phyloP scores from a whole-genome alignment of 2,113 vertebrate genomes.

The Paraplagusia blochii region DNA sequence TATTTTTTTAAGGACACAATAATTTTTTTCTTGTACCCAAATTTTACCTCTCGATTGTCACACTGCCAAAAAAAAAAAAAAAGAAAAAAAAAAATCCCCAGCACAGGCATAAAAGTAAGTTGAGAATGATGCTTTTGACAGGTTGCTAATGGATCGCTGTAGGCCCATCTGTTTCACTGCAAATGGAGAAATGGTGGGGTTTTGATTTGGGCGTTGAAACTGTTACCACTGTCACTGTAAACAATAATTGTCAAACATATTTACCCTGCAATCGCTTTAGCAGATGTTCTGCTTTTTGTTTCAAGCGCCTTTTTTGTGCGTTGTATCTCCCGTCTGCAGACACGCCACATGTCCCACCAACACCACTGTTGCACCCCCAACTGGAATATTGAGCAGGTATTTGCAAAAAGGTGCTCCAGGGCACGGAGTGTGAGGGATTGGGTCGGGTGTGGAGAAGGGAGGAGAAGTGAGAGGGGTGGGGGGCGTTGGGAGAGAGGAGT shows the following conservation, averaged over 20 bases:
- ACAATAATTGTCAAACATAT: conserved; percentile 88
- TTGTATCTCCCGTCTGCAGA: conserved; percentile 81
- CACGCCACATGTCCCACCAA: conserved; percentile 64
- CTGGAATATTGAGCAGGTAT: conserved; percentile 86
- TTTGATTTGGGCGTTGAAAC: conserved; percentile 79
- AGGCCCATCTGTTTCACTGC: conserved; percentile 83
- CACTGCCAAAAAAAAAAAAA: conserved; percentile 59
- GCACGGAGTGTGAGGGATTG: conserved; percentile 72
- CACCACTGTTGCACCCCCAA: conserved; percentile 57
- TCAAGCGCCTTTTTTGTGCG: conserved; percentile 74
- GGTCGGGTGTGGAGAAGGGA: conserved; percentile 54
- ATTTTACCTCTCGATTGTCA: conserved; percentile 63
- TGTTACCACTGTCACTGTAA: conserved; percentile 88
- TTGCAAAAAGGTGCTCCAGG: conserved; percentile 82
- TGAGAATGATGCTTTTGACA: conserved; percentile 82
- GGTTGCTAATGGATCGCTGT: conserved; percentile 83
- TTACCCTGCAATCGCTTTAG: conserved; percentile 84
- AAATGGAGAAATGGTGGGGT: conserved; percentile 79
- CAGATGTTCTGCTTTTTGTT: conserved; percentile 85
- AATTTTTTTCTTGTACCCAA: conserved; percentile 70
- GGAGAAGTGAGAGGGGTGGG: conserved; percentile 32
- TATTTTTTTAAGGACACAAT: conserved; percentile 71
- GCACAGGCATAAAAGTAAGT: conserved; percentile 79
- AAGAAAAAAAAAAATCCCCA: too few relatives aligned
- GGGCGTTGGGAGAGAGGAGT: conserved; percentile 11